phyloP scores from a whole-genome alignment of 2,888 invertebrate genomes.

The Itoplectis maculator region DNA sequence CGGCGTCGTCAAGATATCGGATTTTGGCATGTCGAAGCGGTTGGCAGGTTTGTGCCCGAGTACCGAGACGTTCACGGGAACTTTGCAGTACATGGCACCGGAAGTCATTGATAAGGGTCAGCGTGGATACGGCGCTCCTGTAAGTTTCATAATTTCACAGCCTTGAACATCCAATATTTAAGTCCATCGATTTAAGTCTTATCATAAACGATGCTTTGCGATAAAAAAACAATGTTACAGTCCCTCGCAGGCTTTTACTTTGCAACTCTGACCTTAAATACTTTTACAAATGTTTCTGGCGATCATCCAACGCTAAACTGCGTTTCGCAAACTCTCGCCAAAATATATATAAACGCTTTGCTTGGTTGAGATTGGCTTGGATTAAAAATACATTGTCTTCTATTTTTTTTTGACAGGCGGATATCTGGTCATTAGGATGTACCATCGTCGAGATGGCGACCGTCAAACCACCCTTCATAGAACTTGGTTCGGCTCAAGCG shows the following conservation, averaged over 20 bases:
- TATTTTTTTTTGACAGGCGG: slow-evolving; percentile 88
- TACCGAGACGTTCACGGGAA: slow-evolving; percentile 95
- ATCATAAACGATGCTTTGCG: background rate
- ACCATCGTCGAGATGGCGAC: slow-evolving; percentile 99
- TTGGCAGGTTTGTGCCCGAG: slow-evolving; percentile 94
- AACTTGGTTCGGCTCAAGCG: slow-evolving; percentile 98
- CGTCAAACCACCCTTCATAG: slow-evolving; percentile 99
- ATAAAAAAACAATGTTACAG: too few species aligned
- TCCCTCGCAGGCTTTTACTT: background rate
- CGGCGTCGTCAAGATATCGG: slow-evolving; percentile 99
- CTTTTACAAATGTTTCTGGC: slow-evolving; percentile 8
- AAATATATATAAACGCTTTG: background rate
- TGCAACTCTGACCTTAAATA: background rate
- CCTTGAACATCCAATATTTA: background rate
- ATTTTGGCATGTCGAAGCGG: slow-evolving; percentile 99
- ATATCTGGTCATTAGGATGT: slow-evolving; percentile 99
- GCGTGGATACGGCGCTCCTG: slow-evolving; percentile 98
- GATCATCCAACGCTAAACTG: slow-evolving; percentile 4
- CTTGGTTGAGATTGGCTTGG: background rate
- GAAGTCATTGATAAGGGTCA: slow-evolving; percentile 99
- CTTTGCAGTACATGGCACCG: slow-evolving; percentile 99
- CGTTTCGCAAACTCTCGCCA: slow-evolving; percentile 11
- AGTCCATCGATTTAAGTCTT: background rate
- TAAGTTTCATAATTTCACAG: slow-evolving; percentile 83
- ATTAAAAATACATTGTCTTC: background rate